Conservation (phyloP, 2,113 vertebrate genomes). For the Nerophis lumbriciformis region DNA sequence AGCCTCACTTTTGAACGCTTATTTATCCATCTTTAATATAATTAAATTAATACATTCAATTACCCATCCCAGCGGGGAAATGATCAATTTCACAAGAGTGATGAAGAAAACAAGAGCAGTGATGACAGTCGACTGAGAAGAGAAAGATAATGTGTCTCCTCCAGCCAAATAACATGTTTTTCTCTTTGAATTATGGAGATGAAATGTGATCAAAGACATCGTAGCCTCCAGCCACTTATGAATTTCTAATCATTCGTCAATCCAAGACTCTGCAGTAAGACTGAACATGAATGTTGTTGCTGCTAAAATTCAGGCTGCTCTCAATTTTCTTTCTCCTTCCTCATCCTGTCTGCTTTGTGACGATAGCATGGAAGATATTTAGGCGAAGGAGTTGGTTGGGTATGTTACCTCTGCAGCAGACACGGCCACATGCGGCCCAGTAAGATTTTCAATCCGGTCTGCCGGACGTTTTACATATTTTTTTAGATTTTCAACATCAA, state of each 20-base stretch:
- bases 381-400: too few species aligned
- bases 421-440: too few species aligned
- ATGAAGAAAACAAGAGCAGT: not conserved
- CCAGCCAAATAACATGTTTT: not conserved
- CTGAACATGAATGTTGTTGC: constrained; percentile 4
- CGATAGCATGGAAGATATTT: too few species aligned
- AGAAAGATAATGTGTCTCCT: not conserved
- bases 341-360: not conserved
- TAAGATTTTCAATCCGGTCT: too few species aligned
- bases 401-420: too few species aligned
- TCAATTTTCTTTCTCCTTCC: not conserved
- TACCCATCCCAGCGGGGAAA: constrained; percentile 8
- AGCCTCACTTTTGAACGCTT: too few species aligned
- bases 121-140: not conserved
- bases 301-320: constrained; percentile 11
- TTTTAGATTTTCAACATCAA: too few species aligned
- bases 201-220: constrained; percentile 8
- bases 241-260: constrained; percentile 5
- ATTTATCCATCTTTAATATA: too few species aligned
- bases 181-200: constrained; percentile 19
- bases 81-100: constrained; percentile 18
- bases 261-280: constrained; percentile 1
- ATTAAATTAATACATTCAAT: too few species aligned
- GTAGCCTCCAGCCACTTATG: not conserved
- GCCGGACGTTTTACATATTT: too few species aligned